These are phyloP conservation scores for Hydrozoanthus tunicans DNA, from an alignment of 64 coral and sea anemone genomes.

Conservation along the genomic window DNA sequence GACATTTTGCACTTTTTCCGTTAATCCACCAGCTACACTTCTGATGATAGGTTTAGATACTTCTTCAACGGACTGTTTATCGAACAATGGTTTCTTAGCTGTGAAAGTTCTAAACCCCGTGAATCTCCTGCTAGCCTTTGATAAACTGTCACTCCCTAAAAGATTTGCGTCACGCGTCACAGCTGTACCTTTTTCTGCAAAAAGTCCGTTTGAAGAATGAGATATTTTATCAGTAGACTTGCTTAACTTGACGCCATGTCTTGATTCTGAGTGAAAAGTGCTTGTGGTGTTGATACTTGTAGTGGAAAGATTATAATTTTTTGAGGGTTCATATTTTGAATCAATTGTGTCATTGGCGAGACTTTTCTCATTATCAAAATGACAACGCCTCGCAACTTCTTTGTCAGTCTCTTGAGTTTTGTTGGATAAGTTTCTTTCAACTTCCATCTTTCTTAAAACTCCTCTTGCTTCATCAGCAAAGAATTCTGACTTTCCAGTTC, in stretches of 20 bases:
- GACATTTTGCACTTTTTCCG: neutral
- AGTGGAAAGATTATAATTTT: neutral
- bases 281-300: neutral
- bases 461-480: neutral
- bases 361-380: neutral
- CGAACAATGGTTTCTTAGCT: neutral
- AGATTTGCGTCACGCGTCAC: neutral
- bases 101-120: conserved; percentile 26
- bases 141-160: neutral
- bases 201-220: neutral
- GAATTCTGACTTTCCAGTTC: neutral
- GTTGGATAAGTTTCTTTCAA: neutral
- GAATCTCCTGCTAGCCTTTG: neutral
- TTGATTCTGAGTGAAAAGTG: neutral
- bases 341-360: neutral
- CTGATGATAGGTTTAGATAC: neutral
- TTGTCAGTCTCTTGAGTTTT: neutral
- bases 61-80: neutral
- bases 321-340: neutral
- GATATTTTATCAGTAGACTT: neutral
- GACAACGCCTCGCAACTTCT: neutral
- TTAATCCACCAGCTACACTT: neutral
- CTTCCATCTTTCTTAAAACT: neutral
- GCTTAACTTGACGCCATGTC: neutral
- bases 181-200: neutral